Base-by-base conservation (phyloP, 2,888 invertebrate species). In the Camponotus fellah region DNA sequence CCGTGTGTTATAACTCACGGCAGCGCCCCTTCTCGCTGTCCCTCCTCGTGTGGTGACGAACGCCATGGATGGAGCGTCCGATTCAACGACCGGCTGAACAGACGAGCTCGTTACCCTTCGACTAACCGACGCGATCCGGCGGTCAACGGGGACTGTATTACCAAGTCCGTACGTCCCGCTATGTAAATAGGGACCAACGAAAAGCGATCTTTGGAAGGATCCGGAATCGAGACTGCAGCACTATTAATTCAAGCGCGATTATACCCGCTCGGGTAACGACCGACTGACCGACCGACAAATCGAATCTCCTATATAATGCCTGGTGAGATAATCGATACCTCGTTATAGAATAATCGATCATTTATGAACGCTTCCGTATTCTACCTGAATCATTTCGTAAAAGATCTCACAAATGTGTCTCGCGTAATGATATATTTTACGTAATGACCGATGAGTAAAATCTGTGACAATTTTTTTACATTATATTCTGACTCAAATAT, bases 181-280 rank as follows among this genome's bases (percentile, higher is more conserved):
- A 94, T 94, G 93, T 93, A 94, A 94, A 94, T 94, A 94, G 91
- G 92, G 91, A 91, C 91, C 92, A 89, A 88, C 93, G 94, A 94
- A 94, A 94, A 94, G 94, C 93, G 94, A 94, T 93, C 93, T 93
- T 94, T 92, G 93, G 92, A 92, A 92, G 92, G 92, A 92, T 91
- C 89, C 89, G 90, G 79, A 88, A 85, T 85, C 88, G 88, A 89
- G 88, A 84, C 76, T 53, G 53, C 76, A 81, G 82, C 21, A 37
- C 46, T 46, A 71, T 46, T 40, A 60, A 71, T 37, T 60, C 71
- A 21, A 34, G 8, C 56, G 12, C 79, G n/a, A 71, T 80, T 80
- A 71, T 60, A 71, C 12, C 60, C 17, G 71, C 46, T 60, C 21
- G 79, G 71, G 71, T 58, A 71, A 79, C 34, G 64, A 75, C n/a